Base-by-base conservation (phyloP, 1,140 invertebrate species). In the Euschistus heros region DNA sequence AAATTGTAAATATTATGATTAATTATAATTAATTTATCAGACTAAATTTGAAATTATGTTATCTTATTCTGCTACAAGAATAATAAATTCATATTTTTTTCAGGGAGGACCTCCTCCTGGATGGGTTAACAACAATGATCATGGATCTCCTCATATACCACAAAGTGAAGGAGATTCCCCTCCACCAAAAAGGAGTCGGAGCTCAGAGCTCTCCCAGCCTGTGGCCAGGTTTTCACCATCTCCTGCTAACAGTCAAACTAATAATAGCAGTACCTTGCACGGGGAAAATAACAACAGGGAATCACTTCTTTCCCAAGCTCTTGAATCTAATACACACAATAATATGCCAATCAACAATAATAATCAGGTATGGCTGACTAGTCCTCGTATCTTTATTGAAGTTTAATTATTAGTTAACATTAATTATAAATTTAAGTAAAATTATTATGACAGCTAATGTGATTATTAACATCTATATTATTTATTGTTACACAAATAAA, bases 281-380 rank as follows among this genome's bases (percentile, higher is more conserved):
- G 33, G 57, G 15, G 33, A 30, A 22, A 54, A 26, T 44, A 33
- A 26, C 15, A 30, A 52, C 18, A 68, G 60, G 20, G 67, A 68
- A 37, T 61, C 64, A 0, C 76, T 89, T 20, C 77, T 90, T 46
- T 82, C 86, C 17, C 87, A 89, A 72, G 86, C 86, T 2, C 75
- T 90, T 18, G 87, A 90, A 74, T 62, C 65, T 22, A 54, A 66
- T 18, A 66, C 66, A 57, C 68, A 70, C 37, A 62, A 62, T 20
- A 64, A 64, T 30, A 62, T 47, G 26, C 20, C 44, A 50, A 54
- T 61, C 60, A 62, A 65, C 42, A 63, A 68, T 50, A 67, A 67
- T 30, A 66, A 66, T 54, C 65, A 66, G 55, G 65, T 66, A 65
- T 46, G 13, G 10, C 5, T 10, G 5, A 6, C n/a, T 50, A 50